These are phyloP conservation scores for Urocynchramus pylzowi DNA, from an alignment of 2,113 vertebrate species.

Conservation along the genomic window DNA sequence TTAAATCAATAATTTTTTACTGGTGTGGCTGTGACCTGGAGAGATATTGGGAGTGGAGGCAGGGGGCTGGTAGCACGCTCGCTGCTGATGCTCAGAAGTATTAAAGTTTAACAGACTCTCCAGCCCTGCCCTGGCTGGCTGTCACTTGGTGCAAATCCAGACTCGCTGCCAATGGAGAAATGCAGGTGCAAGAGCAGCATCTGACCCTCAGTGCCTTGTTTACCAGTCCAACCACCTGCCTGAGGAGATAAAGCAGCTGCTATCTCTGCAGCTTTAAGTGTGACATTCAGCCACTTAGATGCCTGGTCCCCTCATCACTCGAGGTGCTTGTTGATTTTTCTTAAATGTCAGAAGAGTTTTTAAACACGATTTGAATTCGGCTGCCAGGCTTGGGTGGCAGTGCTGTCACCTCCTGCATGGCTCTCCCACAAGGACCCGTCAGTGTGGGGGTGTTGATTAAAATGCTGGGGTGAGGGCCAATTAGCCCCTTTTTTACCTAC, in stretches of 20 bases:
- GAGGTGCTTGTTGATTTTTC: conserved; percentile 77
- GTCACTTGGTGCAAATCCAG: not conserved
- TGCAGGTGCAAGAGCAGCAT: not conserved
- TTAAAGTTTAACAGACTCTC: conserved; percentile 73
- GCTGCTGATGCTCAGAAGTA: conserved; percentile 51
- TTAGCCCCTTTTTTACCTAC: not conserved
- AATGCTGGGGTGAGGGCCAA: not conserved
- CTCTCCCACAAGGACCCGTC: not conserved
- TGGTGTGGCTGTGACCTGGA: not conserved
- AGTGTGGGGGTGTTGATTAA: not conserved
- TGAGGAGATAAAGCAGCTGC: conserved; percentile 77
- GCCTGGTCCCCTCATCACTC: conserved; percentile 63
- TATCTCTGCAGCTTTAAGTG: conserved; percentile 74
- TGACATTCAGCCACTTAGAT: conserved; percentile 76
- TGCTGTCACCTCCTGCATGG: not conserved
- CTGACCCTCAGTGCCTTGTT: conserved; percentile 54
- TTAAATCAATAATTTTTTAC: conserved; percentile 48
- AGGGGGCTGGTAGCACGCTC: not conserved
- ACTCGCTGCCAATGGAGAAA: not conserved
- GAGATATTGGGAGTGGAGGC: not conserved
- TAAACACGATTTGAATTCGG: conserved; percentile 56
- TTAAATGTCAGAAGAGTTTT: conserved; percentile 78
- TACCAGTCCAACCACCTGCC: conserved; percentile 72
- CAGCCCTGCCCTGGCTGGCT: not conserved
- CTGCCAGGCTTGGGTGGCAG: not conserved